Conservation (phyloP, 2,888 invertebrate species). For the Oligia latruncula region DNA sequence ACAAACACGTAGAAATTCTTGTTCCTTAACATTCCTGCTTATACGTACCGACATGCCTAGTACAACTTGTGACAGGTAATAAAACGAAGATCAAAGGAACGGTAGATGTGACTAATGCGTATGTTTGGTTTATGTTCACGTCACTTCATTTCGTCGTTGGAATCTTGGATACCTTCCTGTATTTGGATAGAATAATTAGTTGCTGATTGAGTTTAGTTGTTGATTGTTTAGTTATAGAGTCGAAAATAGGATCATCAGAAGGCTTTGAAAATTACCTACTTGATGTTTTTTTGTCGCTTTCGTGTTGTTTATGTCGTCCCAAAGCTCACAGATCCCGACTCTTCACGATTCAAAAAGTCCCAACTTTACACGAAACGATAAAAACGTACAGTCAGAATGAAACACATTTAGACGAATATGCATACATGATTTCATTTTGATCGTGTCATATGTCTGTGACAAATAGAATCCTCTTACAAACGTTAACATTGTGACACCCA, state of each 20-base stretch:
- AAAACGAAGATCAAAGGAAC: constrained; percentile 63
- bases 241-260: not conserved
- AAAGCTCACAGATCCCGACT: too few species aligned
- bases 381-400: too few species aligned
- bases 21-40: not conserved
- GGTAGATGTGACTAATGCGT: constrained; percentile 26
- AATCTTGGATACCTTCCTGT: constrained; percentile 35
- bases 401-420: too few species aligned
- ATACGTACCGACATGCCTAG: constrained; percentile 17
- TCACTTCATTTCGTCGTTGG: constrained; percentile 29
- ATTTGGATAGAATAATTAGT: constrained; percentile 25
- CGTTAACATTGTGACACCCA: not conserved
- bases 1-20: constrained; percentile 1
- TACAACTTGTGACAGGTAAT: constrained; percentile 44
- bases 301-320: not conserved
- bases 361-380: too few species aligned
- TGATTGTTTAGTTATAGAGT: not conserved
- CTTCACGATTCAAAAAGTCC: too few species aligned
- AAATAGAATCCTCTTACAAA: not conserved
- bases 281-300: not conserved
- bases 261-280: not conserved
- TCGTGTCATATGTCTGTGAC: not conserved
- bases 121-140: constrained; percentile 41
- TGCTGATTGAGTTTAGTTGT: not conserved
- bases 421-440: not conserved